phyloP scores from a whole-genome alignment of 2,113 vertebrate species.

The Peromyscus californicus region DNA sequence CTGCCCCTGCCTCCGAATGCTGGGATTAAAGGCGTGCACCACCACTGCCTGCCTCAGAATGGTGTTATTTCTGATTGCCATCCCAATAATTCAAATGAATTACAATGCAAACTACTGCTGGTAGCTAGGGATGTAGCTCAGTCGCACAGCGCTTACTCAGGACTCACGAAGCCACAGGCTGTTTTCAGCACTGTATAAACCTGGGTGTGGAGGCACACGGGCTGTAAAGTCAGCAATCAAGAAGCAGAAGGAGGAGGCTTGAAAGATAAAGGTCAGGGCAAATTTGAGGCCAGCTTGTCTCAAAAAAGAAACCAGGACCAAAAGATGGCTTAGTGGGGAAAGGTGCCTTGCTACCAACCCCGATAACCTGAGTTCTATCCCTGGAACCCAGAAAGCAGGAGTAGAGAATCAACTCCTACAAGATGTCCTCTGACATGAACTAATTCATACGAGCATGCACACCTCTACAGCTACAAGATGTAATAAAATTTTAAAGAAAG shows the following conservation, averaged over 20 bases:
- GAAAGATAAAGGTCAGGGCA: background rate
- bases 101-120: background rate
- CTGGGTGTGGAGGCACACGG: background rate
- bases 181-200: background rate
- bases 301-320: background rate
- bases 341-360: background rate
- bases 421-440: background rate
- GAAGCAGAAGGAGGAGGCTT: background rate
- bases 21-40: too few relatives aligned
- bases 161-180: background rate
- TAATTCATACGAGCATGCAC: background rate
- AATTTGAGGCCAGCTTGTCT: background rate
- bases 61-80: constrained; percentile 4
- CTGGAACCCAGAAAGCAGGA: background rate
- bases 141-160: background rate
- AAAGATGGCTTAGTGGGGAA: background rate
- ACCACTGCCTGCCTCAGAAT: background rate
- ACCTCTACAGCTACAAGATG: background rate
- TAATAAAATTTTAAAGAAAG: background rate
- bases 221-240: background rate
- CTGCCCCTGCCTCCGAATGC: too few relatives aligned
- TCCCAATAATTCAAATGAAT: constrained; percentile 39
- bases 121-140: background rate
- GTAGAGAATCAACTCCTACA: background rate
- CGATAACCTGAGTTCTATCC: background rate